A percentile compares a stretch with the other conserved stretches of the same genome.
These are phyloP conservation scores for Chloroceryle amazona DNA, from an alignment of 2,797 vertebrate genomes.

Conservation along the genomic window DNA sequence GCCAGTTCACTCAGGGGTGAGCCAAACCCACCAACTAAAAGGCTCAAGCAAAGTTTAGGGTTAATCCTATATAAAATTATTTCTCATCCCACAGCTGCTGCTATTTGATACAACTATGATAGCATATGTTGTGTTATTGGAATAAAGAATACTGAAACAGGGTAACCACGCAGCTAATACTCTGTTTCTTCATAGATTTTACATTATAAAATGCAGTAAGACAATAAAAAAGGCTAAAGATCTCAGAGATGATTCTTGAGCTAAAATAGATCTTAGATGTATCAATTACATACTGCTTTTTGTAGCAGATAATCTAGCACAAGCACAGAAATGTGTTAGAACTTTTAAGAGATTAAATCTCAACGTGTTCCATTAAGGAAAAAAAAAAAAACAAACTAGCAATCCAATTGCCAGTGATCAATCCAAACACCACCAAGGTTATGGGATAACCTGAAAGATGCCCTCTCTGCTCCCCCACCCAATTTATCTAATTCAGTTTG, in stretches of 20 bases:
- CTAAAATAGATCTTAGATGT: background rate
- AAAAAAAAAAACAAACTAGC: background rate
- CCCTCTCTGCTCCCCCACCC: fast-evolving
- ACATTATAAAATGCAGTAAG: background rate
- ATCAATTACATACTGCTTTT: background rate
- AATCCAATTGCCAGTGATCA: background rate
- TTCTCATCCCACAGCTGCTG: background rate
- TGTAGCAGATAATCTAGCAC: background rate
- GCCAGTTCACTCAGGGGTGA: background rate
- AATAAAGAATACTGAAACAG: background rate
- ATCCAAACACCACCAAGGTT: background rate
- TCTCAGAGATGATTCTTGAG: background rate
- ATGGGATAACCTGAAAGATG: background rate
- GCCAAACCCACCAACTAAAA: background rate
- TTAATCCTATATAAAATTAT: background rate
- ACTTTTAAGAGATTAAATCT: background rate
- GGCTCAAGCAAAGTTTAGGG: background rate
- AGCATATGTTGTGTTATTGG: background rate
- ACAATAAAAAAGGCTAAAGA: background rate
- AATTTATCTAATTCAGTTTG: background rate
- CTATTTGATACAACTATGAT: background rate
- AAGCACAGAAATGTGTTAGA: background rate
- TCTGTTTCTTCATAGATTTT: background rate
- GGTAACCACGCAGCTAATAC: background rate
- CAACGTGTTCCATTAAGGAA: background rate